Base-by-base conservation (phyloP, 2,888 invertebrate genomes). In the Taphrorychus bicolor region DNA sequence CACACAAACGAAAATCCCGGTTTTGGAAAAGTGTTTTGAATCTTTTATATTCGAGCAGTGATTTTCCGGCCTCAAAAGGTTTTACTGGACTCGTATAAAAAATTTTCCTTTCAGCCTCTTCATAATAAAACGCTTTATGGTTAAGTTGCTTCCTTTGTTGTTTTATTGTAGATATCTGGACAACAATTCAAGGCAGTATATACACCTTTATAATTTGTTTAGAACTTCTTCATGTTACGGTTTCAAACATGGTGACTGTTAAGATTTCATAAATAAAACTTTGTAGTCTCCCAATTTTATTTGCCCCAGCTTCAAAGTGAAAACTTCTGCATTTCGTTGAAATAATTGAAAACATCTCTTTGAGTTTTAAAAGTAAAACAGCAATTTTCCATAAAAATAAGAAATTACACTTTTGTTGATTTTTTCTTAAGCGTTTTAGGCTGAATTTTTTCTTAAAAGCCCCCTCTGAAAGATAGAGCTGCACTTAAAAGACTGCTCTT, bases 1-100 rank as follows among this genome's bases (percentile, higher is more conserved):
- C 7, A 7, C 32, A 32, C 32, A 3, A 2, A 32, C 11, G 32
- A 11, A 45, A 45, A 45, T 18, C 45, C 45, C 1, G 0, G 48
- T 16, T 48, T 9, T 48, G 32, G 48, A 17, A 14, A 48, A 14
- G 48, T 48, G 16, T 48, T 5, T 48, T 48, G 48, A 48, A 48
- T 48, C 48, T 14, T 48, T 48, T 48, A 48, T 48, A n/a, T 4
- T 48, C 16, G 48, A 16, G 17, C 48, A 48, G 48, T 48, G 48
- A 48, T 48, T 5, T 48, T 48, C 3, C 48, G 48, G 48, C 17
- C 11, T 48, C 11, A n/a, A 48, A 48, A 48, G 16, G 48, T 48
- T 48, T 48, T 48, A 48, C 19, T n/a, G 19, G 16, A 4, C 19
- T 48, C 14, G 9, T 48, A 16, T n/a, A 48, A 48, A 48, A 48